These are phyloP conservation scores for Hermaeophaga mercurialis DNA, from an alignment of 2,888 invertebrate species.

Conservation along the genomic window DNA sequence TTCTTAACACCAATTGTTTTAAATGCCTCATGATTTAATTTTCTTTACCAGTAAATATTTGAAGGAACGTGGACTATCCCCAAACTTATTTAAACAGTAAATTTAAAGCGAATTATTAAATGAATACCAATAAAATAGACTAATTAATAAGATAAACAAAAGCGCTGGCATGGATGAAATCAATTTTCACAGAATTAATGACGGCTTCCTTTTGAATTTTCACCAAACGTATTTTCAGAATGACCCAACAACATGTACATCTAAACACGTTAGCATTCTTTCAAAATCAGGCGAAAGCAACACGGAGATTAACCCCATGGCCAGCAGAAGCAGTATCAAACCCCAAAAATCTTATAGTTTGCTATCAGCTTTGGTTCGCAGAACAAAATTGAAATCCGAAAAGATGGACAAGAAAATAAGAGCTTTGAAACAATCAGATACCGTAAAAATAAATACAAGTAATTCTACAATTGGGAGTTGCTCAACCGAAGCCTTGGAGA, in stretches of 20 bases:
- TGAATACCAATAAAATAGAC: too few relatives aligned
- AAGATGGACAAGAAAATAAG: slow-evolving; percentile 18
- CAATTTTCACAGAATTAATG: too few relatives aligned
- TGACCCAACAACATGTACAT: not conserved
- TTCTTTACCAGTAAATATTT: too few relatives aligned
- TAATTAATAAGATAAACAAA: too few relatives aligned
- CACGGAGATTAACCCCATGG: not conserved
- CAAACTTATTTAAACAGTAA: too few relatives aligned
- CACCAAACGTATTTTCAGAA: not conserved
- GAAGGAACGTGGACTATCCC: too few relatives aligned
- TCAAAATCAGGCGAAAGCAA: not conserved
- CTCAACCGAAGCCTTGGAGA: slow-evolving; percentile 32
- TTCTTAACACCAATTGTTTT: too few relatives aligned
- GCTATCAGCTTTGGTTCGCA: slow-evolving; percentile 36
- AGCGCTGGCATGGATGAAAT: too few relatives aligned
- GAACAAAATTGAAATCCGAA: slow-evolving; percentile 29
- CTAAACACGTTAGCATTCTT: not conserved
- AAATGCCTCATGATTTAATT: too few relatives aligned
- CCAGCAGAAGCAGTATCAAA: slow-evolving; percentile 31
- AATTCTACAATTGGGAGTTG: slow-evolving; percentile 31
- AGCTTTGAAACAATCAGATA: slow-evolving; percentile 23
- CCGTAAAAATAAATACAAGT: slow-evolving; percentile 29
- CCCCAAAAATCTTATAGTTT: slow-evolving; percentile 37
- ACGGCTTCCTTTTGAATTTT: too few relatives aligned
- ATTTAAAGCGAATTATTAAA: too few relatives aligned